Evolutionary conservation across 2,797 vertebrate species (phyloP), one percentile per base, ranked within the genome.

Genomic region (Rhinoraja longicauda): DNA sequence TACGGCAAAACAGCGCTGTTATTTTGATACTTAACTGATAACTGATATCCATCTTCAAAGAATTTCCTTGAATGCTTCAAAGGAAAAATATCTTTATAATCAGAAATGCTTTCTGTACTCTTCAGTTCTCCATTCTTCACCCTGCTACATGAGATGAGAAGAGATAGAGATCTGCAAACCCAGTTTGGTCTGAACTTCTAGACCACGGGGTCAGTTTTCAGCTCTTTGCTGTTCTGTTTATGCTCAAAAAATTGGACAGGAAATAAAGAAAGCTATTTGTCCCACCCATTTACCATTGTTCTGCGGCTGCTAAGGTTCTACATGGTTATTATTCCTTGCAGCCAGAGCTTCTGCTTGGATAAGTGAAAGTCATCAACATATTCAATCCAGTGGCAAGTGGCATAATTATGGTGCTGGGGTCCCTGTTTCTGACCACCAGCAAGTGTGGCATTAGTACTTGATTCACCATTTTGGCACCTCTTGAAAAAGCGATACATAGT

Each of bases 21-120:
- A 36, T 64, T 88, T 88, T 59, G 59, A 88, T 88, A 88, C 15
- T 88, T 64, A 67, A 36, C n/a, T 88, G 84, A 88, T 88, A 88
- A 67, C 59, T 36, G 84, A 67, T 88, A 88, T 32, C n/a, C 84
- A 67, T 88, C 26, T 84, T 84, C 81, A 59, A 59, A 13, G 81
- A 81, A 45, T 45, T 81, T 81, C 53, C 53, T 62, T 62, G 26
- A 82, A n/a, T 36, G 84, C 59, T 88, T 67, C 59, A 67, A 36
- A 88, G 84, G 84, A 86, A 32, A 67, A 64, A 36, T 17, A 67
- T 88, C 84, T 88, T 67, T 21, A 36, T 67, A 88, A 88, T 88
- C 84, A 88, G 17, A 24, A 88, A 64, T 2, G 7, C 19, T 88
- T 88, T 67, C 3, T 67, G 29, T 36, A 88, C n/a, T 67, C 17